phyloP scores from a whole-genome alignment of 2,888 invertebrate species.

The Tillus elongatus region DNA sequence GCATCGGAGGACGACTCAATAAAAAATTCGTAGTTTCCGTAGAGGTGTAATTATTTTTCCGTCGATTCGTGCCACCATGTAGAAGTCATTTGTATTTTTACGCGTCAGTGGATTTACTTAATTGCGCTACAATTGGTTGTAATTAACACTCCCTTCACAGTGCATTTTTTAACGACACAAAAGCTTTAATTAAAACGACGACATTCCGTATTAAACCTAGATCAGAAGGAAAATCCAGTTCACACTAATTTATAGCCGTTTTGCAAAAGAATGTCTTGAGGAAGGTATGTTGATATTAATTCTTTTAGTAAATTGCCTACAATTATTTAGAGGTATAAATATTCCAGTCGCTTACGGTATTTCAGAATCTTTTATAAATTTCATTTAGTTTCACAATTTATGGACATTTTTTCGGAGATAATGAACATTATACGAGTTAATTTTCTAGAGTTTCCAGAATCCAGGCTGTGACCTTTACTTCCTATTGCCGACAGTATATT shows the following conservation, averaged over 20 bases:
- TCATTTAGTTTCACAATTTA: too few species aligned
- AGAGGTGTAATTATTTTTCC: too few species aligned
- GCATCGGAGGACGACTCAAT: too few species aligned
- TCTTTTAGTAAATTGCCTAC: constrained; percentile 1
- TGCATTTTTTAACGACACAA: constrained; percentile 15
- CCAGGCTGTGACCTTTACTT: too few species aligned
- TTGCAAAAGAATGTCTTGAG: constrained; percentile 1
- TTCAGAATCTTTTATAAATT: too few species aligned
- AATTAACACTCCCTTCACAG: constrained; percentile 22
- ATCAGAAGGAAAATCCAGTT: background rate
- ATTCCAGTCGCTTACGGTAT: too few species aligned
- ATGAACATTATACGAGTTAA: too few species aligned
- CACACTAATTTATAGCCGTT: constrained; percentile 2
- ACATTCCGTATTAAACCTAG: background rate
- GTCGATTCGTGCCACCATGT: too few species aligned
- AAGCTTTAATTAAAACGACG: constrained; percentile 15
- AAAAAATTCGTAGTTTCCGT: too few species aligned
- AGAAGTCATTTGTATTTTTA: constrained; percentile 15
- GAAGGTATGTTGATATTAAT: constrained; percentile 1
- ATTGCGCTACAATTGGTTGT: constrained; percentile 24
- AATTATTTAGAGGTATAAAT: background rate
- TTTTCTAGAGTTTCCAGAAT: too few species aligned
- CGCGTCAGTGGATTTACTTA: constrained; percentile 22
- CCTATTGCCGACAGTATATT: too few species aligned
- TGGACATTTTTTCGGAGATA: too few species aligned